Base-by-base conservation (phyloP, 2,113 vertebrate genomes). In the Saccopteryx bilineata region DNA sequence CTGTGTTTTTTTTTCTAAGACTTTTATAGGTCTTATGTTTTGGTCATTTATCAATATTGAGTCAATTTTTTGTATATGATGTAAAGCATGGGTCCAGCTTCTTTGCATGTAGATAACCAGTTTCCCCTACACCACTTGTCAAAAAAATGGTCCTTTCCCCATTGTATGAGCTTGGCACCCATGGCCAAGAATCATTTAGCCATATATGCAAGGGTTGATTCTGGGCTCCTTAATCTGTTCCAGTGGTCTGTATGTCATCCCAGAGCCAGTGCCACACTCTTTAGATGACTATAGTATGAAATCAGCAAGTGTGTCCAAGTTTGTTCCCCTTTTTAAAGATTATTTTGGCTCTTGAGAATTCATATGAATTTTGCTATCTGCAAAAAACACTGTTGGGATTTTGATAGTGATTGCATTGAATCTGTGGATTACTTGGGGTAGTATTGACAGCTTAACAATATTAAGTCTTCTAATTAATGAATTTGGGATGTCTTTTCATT, bases 71-170 rank as follows among this genome's bases (percentile, higher is more conserved):
- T 86, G 3, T 26, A 93, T 63, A 23, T 19, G 5, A 33, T 58
- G 4, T 52, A 81, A 94, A 58, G 39, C 63, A 65, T 7, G 18
- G 46, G 18, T 66, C n/a, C n/a, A 85, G 78, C 66, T 87, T 93
- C 14, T 94, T 90, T 78, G 17, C 31, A 92, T 72, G 5, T 89
- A 65, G 21, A 48, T 50, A 91, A 7, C 21, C 89, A 61, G 21
- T 80, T 92, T 76, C 46, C 33, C 10, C n/a, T 71, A 66, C 12
- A 76, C 58, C 19, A 28, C 52, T 65, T 84, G 24, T 68, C 84
- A n/a, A 87, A 89, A 96, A 85, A 28, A 80, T 24, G 50, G 2
- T 80, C 52, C 39, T 83, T 83, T 96, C 9, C 19, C 24, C 80
- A 88, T 23, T 69, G 58, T 48, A 91, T 91, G 52, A 54, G 39